A percentile compares a stretch with the other conserved stretches of the same genome.
phyloP scores from a whole-genome alignment of 1,140 invertebrate species.

The Pectinophora gossypiella region DNA sequence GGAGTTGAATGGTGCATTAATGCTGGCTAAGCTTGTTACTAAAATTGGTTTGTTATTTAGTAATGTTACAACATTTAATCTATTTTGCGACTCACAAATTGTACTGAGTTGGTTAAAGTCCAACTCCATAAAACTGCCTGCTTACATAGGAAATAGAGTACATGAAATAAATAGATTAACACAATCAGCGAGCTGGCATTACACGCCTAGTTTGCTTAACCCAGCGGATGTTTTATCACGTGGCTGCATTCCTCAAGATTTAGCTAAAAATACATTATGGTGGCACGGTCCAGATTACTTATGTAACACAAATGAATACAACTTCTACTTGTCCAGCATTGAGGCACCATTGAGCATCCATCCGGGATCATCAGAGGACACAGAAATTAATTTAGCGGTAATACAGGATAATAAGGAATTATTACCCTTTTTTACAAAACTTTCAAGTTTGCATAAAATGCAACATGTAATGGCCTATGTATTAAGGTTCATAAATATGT shows the following conservation, averaged over 20 bases:
- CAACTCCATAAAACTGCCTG: background rate
- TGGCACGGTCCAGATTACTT: constrained; percentile 5
- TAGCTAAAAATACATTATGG: background rate
- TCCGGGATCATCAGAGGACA: background rate
- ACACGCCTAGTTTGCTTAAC: background rate
- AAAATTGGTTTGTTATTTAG: constrained; percentile 1
- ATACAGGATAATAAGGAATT: background rate
- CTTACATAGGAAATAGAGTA: constrained; percentile 6
- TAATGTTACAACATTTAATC: background rate
- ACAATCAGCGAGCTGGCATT: background rate
- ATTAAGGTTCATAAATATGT: constrained; percentile 5
- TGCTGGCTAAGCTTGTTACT: constrained; percentile 2
- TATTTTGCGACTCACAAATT: constrained; percentile 10
- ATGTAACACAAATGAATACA: background rate
- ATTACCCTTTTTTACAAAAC: background rate
- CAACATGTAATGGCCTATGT: background rate
- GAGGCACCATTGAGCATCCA: background rate
- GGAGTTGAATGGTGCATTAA: constrained; percentile 8
- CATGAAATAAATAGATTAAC: constrained; percentile 2
- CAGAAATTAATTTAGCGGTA: background rate
- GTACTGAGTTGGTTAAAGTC: constrained; percentile 4
- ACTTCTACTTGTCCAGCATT: constrained; percentile 2
- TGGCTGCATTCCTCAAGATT: background rate
- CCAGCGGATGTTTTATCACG: constrained; percentile 8
- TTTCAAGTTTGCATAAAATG: constrained; percentile 2